These are phyloP conservation scores for Troides helena DNA, from an alignment of 2,888 invertebrate genomes.

Conservation along the genomic window DNA sequence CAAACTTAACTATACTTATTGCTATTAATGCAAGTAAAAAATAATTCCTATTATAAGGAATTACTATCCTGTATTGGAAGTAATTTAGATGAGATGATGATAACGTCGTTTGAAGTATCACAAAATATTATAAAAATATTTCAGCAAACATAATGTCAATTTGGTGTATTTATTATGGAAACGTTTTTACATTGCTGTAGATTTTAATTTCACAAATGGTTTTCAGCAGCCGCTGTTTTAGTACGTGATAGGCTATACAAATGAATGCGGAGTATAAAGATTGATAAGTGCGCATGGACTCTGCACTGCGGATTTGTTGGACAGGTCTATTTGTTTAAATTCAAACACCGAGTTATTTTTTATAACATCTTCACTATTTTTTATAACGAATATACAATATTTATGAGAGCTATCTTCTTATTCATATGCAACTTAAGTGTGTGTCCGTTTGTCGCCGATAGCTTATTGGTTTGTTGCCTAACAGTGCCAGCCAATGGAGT, in stretches of 20 bases:
- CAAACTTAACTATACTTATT: not conserved
- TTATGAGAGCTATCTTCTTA: too few species aligned
- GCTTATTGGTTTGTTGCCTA: too few species aligned
- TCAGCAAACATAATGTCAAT: not conserved
- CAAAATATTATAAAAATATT: not conserved
- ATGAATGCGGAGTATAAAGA: constrained; percentile 27
- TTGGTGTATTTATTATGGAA: not conserved
- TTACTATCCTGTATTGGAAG: too few species aligned
- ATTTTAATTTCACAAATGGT: constrained; percentile 6
- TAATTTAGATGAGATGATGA: too few species aligned
- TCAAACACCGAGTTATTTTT: constrained; percentile 33
- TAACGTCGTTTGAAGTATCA: not conserved
- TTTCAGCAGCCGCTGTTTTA: constrained; percentile 2
- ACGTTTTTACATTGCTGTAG: not conserved
- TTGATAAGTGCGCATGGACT: constrained; percentile 27
- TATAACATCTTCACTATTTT: constrained; percentile 18
- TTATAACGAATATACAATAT: not conserved
- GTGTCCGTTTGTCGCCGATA: too few species aligned
- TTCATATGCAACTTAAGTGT: too few species aligned
- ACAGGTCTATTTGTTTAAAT: constrained; percentile 24
- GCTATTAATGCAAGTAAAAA: not conserved
- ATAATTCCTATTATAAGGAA: not conserved
- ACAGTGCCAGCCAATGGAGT: too few species aligned
- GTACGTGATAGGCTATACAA: constrained; percentile 12
- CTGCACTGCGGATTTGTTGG: constrained; percentile 33